phyloP scores from a whole-genome alignment of 1,140 invertebrate species.

The Oryctes rhinoceros region DNA sequence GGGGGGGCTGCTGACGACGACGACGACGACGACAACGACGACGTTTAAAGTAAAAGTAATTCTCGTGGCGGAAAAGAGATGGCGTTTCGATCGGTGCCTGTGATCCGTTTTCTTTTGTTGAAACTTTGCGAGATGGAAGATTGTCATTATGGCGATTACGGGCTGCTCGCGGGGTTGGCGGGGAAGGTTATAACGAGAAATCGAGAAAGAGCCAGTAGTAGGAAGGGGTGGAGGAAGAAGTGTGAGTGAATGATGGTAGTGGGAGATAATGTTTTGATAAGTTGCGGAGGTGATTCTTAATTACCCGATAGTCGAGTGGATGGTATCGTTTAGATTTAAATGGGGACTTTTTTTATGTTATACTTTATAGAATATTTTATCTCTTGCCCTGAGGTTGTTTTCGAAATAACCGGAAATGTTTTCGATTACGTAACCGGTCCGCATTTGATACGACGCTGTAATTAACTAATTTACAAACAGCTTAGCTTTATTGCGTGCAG shows the following conservation, averaged over 20 bases:
- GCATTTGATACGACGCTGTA: neutral
- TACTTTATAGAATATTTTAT: neutral
- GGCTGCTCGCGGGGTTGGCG: neutral
- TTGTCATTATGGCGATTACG: conserved; percentile 34
- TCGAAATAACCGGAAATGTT: neutral
- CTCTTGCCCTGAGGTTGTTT: neutral
- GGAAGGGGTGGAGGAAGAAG: neutral
- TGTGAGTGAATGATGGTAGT: conserved; percentile 4
- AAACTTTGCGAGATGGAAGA: conserved; percentile 34
- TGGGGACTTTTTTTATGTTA: neutral
- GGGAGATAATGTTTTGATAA: conserved; percentile 37
- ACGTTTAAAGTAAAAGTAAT: conserved; percentile 35
- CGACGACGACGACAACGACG: neutral
- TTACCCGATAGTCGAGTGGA: conserved; percentile 5
- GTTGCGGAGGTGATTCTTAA: conserved; percentile 24
- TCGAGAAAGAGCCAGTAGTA: neutral
- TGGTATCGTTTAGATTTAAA: neutral
- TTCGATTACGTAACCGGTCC: neutral
- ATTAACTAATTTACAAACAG: no score
- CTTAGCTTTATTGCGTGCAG: no score
- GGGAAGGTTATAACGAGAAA: conserved; percentile 15
- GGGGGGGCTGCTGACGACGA: neutral
- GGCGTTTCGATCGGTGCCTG: conserved; percentile 16
- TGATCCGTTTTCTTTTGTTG: conserved; percentile 34
- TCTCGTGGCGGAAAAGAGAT: conserved; percentile 31